Evolutionary conservation across 2,113 vertebrate genomes (phyloP).

Genomic region (Reinhardtius hippoglossoides): DNA sequence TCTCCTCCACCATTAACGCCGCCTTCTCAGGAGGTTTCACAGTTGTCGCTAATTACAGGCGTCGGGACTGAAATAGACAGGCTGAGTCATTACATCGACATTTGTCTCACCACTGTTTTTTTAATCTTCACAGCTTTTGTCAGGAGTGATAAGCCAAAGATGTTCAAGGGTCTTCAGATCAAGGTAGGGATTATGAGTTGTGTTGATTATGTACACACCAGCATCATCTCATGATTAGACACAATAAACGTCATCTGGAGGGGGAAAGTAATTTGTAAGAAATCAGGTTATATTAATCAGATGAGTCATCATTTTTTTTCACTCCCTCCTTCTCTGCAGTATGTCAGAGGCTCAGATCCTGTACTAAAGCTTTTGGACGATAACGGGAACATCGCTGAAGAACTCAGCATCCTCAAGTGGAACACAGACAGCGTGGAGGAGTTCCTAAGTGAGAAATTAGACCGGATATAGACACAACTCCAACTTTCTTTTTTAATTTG

Average conservation of each 20-base stretch:
- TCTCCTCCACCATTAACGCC: conserved; percentile 22
- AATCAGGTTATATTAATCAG: conserved; percentile 14
- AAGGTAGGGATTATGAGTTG: conserved; percentile 84
- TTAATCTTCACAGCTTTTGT: conserved; percentile 90
- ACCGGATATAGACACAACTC: conserved; percentile 85
- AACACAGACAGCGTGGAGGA: conserved; percentile 99
- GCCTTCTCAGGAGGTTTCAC: conserved; percentile 38
- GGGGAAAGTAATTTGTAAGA: not conserved
- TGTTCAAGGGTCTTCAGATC: conserved; percentile 98
- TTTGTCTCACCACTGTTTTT: conserved; percentile 20
- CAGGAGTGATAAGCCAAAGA: conserved; percentile 98
- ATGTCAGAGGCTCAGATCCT: conserved; percentile 97
- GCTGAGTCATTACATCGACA: conserved; percentile 9
- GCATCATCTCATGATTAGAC: not conserved
- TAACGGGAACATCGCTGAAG: conserved; percentile 97
- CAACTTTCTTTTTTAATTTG: not conserved
- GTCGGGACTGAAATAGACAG: conserved; percentile 7
- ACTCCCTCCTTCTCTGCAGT: conserved; percentile 78
- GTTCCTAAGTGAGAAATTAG: conserved; percentile 96
- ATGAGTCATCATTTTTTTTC: not conserved
- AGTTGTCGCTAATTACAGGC: conserved; percentile 51
- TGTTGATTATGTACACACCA: not conserved
- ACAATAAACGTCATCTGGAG: not conserved
- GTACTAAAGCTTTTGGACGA: conserved; percentile 98
- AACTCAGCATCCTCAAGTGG: conserved; percentile 99